phyloP scores from a whole-genome alignment of 2,797 vertebrate genomes.

The Hippocampus kuda region DNA sequence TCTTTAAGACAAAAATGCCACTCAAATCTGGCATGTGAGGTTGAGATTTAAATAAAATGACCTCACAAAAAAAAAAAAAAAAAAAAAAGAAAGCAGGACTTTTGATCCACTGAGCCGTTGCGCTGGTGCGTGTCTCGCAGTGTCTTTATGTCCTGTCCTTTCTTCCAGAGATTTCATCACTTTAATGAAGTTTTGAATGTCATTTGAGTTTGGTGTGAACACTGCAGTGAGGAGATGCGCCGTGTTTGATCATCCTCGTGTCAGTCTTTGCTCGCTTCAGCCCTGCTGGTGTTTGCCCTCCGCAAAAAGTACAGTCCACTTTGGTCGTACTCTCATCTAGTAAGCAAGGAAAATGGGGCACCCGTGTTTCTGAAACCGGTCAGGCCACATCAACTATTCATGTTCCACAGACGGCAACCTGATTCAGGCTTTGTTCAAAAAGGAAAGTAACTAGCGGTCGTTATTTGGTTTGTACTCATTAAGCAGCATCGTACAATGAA shows the following conservation, averaged over 20 bases:
- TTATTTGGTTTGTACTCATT: constrained; percentile 45
- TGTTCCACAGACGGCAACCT: constrained; percentile 36
- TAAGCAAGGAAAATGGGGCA: constrained; percentile 30
- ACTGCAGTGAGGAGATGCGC: background rate
- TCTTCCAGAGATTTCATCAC: constrained; percentile 20
- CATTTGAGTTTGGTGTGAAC: background rate
- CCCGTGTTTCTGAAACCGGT: constrained; percentile 21
- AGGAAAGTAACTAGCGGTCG: constrained; percentile 26
- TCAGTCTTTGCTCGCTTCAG: constrained; percentile 4
- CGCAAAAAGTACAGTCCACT: background rate
- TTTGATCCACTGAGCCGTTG: background rate
- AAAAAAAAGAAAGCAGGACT: background rate
- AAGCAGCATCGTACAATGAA: constrained; percentile 36
- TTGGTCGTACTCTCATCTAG: background rate
- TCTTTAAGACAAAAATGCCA: constrained; percentile 17
- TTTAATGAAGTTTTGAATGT: constrained; percentile 17
- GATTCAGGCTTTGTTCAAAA: constrained; percentile 38
- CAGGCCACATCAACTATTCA: constrained; percentile 49
- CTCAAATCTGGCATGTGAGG: constrained; percentile 21
- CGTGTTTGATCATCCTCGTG: background rate
- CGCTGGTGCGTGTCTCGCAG: background rate
- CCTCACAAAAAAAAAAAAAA: constrained; percentile 1
- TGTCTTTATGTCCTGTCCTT: background rate
- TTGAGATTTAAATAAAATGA: constrained; percentile 21
- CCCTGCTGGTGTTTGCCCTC: background rate